A percentile compares a stretch with the other conserved stretches of the same genome.
Conservation (phyloP, 2,888 invertebrate genomes). For the Xanthostigma xanthostigma region DNA sequence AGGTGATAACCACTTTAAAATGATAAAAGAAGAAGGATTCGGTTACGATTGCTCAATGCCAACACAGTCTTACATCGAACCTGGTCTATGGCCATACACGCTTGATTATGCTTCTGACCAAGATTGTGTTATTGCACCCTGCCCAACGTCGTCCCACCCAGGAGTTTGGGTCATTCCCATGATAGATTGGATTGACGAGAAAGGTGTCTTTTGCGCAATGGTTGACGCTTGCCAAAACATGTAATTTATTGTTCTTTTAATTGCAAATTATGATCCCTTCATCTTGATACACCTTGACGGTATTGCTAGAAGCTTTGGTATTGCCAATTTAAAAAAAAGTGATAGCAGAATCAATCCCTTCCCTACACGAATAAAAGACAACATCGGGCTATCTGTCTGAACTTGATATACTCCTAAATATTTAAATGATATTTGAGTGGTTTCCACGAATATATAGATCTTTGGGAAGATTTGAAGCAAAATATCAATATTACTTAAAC, state of each 20-base stretch:
- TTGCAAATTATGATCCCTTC: too few species aligned
- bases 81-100: conserved; percentile 46
- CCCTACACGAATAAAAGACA: too few species aligned
- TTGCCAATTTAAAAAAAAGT: too few species aligned
- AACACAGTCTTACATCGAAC: conserved; percentile 28
- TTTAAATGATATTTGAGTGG: too few species aligned
- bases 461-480: too few species aligned
- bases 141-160: conserved; percentile 31
- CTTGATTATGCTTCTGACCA: conserved; percentile 36
- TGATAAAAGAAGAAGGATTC: conserved; percentile 31
- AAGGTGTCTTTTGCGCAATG: conserved; percentile 36
- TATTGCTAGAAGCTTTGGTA: too few species aligned
- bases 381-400: too few species aligned
- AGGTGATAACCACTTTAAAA: conserved; percentile 33
- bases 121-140: conserved; percentile 37
- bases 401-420: too few species aligned
- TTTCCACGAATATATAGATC: too few species aligned
- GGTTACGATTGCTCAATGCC: conserved; percentile 44
- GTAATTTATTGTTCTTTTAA: conserved; percentile 17
- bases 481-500: too few species aligned
- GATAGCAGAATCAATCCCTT: too few species aligned
- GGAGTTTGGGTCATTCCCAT: conserved; percentile 47
- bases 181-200: conserved; percentile 32
- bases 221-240: conserved; percentile 36
- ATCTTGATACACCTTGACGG: too few species aligned